Evolutionary conservation across 2,113 vertebrate genomes (phyloP), one percentile per base, ranked within the genome.

Genomic region (Tauraco erythrolophus): DNA sequence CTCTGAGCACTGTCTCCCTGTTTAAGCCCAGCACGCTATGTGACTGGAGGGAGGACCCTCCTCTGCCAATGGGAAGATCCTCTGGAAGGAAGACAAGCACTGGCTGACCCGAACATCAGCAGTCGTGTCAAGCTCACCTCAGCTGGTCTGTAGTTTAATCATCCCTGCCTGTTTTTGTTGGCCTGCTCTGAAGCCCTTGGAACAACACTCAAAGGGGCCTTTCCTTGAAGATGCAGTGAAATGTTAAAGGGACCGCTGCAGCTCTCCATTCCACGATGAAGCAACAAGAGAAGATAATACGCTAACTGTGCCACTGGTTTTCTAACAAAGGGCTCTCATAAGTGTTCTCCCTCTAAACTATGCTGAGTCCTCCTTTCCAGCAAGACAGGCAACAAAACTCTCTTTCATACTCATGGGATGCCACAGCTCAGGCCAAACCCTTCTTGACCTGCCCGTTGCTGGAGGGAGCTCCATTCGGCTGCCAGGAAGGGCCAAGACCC

Each of bases 81-180:
- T 79, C 64, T 68, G 68, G 68, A 53, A 6, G 16, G 51, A 83
- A 95, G 77, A 54, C 17, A 81, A 76, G 33, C 35, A 21, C 51
- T 53, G 28, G 28, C 35, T 72, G 84, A 92, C 60, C 57, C 14
- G 17, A 77, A 53, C 37, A 58, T 41, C 35, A 75, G 70, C 33
- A 19, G 57, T 35, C 76, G 31, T 89, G 92, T 84, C 76, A 84
- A 83, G 84, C 51, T 97, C 87, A 86, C 41, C 76, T 96, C 81
- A 58, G 24, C 71, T 48, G 33, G 56, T 88, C 89, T 95, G 57
- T n/a, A 60, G 46, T 75, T 94, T 69, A 85, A 86, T 82, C 39
- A 65, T 80, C 24, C 28, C 60, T 93, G 41, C 45, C 90, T 83
- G 37, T 80, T 97, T 86, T 64, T 86, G 68, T 30, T 93, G 76